Base-by-base conservation (phyloP, 2,797 vertebrate genomes). In the Pangasius mekongensis region DNA sequence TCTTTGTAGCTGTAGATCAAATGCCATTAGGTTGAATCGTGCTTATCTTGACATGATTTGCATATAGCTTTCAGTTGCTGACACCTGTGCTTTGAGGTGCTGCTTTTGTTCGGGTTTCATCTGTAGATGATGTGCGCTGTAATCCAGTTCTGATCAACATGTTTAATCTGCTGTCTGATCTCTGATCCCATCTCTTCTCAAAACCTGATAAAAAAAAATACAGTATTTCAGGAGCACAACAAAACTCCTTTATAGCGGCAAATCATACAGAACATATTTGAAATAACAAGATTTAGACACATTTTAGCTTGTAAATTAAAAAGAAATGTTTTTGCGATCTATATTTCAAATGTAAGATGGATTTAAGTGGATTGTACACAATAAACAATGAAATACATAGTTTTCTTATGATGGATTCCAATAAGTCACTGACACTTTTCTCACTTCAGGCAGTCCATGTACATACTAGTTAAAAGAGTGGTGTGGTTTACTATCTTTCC, bases 1-100 rank as follows among this genome's bases (percentile, higher is more conserved):
- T 89, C 84, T 86, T 89, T 89, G 84, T 86, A 82, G 76, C 77
- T 24, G 54, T 39, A 74, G 88, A 89, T 89, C 78, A 89, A 86
- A 86, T 87, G 60, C 47, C 49, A 69, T 86, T 77, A 67, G 85
- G 58, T 73, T 64, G 88, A 83, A 73, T 64, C 11, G 49, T 1
- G 47, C 60, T 67, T 66, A 67, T 83, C 30, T 81, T 76, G 47
- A 73, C 36, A 18, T 30, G 27, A 87, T 89, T 83, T 62, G 60
- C 88, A 86, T 81, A 47, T 52, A 74, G 88, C 88, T 52, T 86
- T 86, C 66, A 71, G 47, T 69, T 22, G 71, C 78, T 77, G 85
- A 47, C 88, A 87, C 88, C 88, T 89, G 88, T 56, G 78, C 80
- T 86, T 89, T 89, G 78, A 86, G 88, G 77, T 43, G 33, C n/a